Conservation (phyloP, 2,113 vertebrate genomes). For the Marmota monax region DNA sequence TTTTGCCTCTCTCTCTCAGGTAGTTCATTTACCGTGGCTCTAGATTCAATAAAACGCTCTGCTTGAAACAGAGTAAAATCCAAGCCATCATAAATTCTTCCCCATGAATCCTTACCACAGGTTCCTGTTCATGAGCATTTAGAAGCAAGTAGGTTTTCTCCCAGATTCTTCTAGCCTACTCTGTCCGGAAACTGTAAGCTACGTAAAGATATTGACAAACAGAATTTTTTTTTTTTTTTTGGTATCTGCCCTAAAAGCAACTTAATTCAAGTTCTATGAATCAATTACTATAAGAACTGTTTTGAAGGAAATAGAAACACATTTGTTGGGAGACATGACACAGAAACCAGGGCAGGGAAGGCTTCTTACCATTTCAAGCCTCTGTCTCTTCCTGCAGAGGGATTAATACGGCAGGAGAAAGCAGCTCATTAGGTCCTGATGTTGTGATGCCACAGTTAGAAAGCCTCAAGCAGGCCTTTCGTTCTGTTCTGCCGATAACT, state of each 20-base stretch:
- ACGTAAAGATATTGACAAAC: not conserved
- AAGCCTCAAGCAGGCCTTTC: not conserved
- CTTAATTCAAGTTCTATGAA: not conserved
- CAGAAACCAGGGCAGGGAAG: not conserved
- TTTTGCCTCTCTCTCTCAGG: not conserved
- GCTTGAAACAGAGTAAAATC: constrained; percentile 6
- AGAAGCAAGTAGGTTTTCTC: not conserved
- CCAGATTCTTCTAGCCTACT: not conserved
- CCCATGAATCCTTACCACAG: not conserved
- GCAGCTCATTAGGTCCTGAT: not conserved
- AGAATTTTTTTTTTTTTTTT: not conserved
- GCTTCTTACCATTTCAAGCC: not conserved
- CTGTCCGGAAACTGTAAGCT: not conserved
- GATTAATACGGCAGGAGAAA: not conserved
- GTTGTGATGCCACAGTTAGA: too few relatives aligned
- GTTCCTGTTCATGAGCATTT: not conserved
- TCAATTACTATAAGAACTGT: not conserved
- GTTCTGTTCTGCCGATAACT: not conserved
- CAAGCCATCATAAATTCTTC: not conserved
- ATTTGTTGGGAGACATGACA: constrained; percentile 15
- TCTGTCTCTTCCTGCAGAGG: not conserved
- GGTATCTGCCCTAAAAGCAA: not conserved
- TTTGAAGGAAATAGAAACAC: not conserved
- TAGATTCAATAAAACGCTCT: not conserved
- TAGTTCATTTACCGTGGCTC: not conserved